Evolutionary conservation across 35 echinoderm and acorn worm genomes (phyloP).

Genomic region (Chiridota heheva): DNA sequence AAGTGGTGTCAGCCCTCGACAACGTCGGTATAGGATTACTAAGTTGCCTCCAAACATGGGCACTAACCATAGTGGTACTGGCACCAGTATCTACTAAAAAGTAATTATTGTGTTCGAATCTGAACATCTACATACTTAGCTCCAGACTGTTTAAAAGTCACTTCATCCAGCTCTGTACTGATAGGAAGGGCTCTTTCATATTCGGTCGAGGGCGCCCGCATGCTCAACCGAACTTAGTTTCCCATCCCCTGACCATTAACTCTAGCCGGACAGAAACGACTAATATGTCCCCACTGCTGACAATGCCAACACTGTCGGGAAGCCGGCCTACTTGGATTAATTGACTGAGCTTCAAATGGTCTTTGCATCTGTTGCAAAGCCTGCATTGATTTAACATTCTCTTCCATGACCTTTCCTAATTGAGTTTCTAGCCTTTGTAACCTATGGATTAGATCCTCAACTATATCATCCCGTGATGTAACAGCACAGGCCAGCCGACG

Average conservation of each 20-base stretch:
- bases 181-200: neutral
- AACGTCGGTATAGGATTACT: neutral
- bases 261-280: neutral
- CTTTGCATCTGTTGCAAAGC: neutral
- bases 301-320: conserved; percentile 17
- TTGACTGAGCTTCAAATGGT: neutral
- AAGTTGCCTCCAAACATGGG: neutral
- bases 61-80: neutral
- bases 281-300: conserved; percentile 20
- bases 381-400: neutral
- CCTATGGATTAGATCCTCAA: neutral
- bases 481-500: neutral
- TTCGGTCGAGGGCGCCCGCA: neutral
- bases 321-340: no score
- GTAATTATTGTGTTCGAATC: neutral
- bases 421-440: neutral
- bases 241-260: neutral
- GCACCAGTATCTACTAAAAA: neutral
- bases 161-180: neutral
- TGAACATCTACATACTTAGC: neutral
- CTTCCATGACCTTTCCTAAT: neutral
- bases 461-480: neutral
- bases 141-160: neutral
- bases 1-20: neutral
- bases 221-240: neutral